Evolutionary conservation across 1,140 invertebrate genomes (phyloP).

Genomic region (Periplaneta americana): DNA sequence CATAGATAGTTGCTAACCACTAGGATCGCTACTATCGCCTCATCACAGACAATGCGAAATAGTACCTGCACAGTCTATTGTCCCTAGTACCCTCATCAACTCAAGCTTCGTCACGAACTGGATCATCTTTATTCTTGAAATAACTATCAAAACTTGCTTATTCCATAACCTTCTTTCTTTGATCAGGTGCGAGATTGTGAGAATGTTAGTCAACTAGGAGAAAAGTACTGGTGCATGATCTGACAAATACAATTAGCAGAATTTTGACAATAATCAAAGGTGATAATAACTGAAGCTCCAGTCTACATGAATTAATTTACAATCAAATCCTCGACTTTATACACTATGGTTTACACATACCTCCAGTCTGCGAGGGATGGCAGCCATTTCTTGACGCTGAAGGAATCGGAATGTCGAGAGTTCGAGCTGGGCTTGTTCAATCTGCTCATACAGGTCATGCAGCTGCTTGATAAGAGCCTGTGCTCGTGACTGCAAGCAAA

Average conservation of each 20-base stretch:
- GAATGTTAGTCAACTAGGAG: background rate
- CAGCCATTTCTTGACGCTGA: slow-evolving; percentile 82
- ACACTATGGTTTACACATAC: slow-evolving; percentile 36
- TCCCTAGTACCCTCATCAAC: too few relatives aligned
- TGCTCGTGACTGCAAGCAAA: slow-evolving; percentile 55
- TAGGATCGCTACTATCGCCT: too few relatives aligned
- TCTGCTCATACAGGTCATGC: slow-evolving; percentile 81
- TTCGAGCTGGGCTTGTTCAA: slow-evolving; percentile 85
- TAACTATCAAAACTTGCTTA: too few relatives aligned
- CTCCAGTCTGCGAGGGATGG: slow-evolving; percentile 84
- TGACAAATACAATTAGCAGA: background rate
- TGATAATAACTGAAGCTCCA: background rate
- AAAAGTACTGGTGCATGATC: too few relatives aligned
- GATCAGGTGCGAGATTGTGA: too few relatives aligned
- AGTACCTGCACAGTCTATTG: too few relatives aligned
- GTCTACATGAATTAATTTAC: background rate
- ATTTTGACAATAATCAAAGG: background rate
- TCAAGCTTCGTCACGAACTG: too few relatives aligned
- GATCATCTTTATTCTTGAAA: too few relatives aligned
- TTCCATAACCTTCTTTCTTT: too few relatives aligned
- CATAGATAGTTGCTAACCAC: too few relatives aligned
- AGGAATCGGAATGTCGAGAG: slow-evolving; percentile 89
- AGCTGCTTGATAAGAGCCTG: slow-evolving; percentile 88
- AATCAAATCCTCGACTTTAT: background rate
- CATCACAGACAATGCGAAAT: too few relatives aligned